Percentiles rank a stretch among this genome's conserved stretches.
phyloP scores from a whole-genome alignment of 2,113 vertebrate genomes.

The Ophthalmolycus amberensis region DNA sequence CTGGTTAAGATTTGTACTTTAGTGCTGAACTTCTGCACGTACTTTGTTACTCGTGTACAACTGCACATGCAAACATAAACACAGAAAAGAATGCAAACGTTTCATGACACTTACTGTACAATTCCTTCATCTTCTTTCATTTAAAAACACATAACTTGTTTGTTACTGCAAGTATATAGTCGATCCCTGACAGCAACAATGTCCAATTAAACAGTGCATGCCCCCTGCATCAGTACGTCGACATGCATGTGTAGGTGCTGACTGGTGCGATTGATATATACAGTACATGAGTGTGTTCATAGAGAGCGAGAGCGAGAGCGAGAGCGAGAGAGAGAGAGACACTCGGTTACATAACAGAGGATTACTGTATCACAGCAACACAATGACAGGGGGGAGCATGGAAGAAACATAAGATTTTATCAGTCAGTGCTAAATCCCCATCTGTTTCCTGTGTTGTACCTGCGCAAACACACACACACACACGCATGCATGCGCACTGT shows the following conservation, averaged over 20 bases:
- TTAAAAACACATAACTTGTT: constrained; percentile 1
- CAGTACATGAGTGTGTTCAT: neutral
- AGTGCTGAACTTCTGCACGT: neutral
- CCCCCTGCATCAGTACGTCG: constrained; percentile 15
- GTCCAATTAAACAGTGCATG: constrained; percentile 10
- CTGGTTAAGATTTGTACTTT: neutral
- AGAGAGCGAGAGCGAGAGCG: constrained; percentile 23
- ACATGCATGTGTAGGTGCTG: constrained; percentile 18
- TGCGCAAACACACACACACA: constrained; percentile 12
- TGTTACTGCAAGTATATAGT: neutral
- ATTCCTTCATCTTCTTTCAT: constrained; percentile 34
- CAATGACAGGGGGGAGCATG: constrained; percentile 36
- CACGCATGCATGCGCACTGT: neutral
- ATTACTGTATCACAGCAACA: constrained; percentile 71
- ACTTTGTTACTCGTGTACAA: neutral
- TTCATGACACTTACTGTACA: constrained; percentile 43
- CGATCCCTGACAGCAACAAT: neutral
- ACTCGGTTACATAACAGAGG: constrained; percentile 75
- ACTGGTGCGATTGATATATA: constrained; percentile 35
- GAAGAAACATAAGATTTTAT: constrained; percentile 56
- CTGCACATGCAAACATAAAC: neutral
- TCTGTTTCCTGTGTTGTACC: constrained; percentile 41
- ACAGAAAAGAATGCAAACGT: neutral
- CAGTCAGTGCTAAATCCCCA: constrained; percentile 52
- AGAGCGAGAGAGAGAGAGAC: constrained; percentile 21